These are phyloP conservation scores for Urocolius indicus DNA, from an alignment of 2,113 vertebrate genomes.

Conservation along the genomic window DNA sequence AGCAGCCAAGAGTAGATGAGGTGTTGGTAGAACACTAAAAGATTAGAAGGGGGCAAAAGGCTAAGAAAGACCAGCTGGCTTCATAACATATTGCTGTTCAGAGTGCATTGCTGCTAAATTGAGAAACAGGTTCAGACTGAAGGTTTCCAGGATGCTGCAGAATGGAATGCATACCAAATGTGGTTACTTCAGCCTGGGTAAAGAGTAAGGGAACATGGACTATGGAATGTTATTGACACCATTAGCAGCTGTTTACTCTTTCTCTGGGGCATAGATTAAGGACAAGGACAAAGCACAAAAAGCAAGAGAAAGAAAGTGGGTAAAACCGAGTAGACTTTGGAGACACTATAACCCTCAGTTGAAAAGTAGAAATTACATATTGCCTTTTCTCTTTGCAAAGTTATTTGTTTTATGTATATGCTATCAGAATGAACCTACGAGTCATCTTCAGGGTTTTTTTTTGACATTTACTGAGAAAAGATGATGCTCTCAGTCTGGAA, in stretches of 20 bases:
- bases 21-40: not conserved
- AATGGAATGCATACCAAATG: not conserved
- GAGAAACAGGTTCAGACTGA: not conserved
- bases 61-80: constrained; percentile 18
- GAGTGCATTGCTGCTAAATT: constrained; percentile 38
- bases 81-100: not conserved
- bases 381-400: not conserved
- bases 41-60: constrained; percentile 46
- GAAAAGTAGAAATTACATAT: not conserved
- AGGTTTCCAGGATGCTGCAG: not conserved
- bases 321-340: not conserved
- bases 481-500: not conserved
- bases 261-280: not conserved
- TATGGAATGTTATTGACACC: not conserved
- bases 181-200: not conserved
- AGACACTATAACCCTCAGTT: not conserved
- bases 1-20: not conserved
- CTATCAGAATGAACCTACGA: not conserved
- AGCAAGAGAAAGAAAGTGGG: not conserved
- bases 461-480: not conserved
- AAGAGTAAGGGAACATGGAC: not conserved
- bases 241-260: not conserved
- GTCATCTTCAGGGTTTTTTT: not conserved
- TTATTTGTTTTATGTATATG: not conserved
- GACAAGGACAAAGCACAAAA: not conserved